phyloP scores from a whole-genome alignment of 2,113 vertebrate species.

The Leptocoma aspasia region DNA sequence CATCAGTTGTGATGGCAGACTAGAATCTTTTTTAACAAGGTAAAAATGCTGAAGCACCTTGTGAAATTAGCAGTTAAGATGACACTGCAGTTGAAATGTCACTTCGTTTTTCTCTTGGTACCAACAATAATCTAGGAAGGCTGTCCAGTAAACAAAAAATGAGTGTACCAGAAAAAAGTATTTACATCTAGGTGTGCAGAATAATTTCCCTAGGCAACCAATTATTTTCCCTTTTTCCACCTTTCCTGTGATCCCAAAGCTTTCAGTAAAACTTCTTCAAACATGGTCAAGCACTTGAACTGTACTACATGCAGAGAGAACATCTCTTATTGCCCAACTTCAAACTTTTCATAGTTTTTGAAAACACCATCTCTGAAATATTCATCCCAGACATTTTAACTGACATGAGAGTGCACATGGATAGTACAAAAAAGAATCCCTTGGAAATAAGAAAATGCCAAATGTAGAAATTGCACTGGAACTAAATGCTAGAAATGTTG shows the following conservation, averaged over 20 bases:
- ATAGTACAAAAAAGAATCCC: neutral
- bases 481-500: neutral
- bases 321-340: neutral
- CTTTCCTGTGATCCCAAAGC: neutral
- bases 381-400: neutral
- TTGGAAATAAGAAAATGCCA: neutral
- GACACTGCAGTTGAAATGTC: neutral
- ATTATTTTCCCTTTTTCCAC: neutral
- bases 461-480: neutral
- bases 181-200: neutral
- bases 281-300: neutral
- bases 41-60: neutral
- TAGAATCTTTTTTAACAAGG: neutral
- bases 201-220: neutral
- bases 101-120: neutral
- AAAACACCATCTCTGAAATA: neutral
- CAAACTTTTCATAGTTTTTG: neutral
- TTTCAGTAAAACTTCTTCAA: neutral
- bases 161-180: neutral
- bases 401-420: neutral
- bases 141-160: neutral
- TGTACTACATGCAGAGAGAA: neutral
- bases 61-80: neutral
- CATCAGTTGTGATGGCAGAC: neutral
- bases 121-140: neutral